Percentiles rank a stretch among this genome's conserved stretches.
These are phyloP conservation scores for Rhinoptilus africanus DNA, from an alignment of 2,113 vertebrate genomes.

Conservation along the genomic window DNA sequence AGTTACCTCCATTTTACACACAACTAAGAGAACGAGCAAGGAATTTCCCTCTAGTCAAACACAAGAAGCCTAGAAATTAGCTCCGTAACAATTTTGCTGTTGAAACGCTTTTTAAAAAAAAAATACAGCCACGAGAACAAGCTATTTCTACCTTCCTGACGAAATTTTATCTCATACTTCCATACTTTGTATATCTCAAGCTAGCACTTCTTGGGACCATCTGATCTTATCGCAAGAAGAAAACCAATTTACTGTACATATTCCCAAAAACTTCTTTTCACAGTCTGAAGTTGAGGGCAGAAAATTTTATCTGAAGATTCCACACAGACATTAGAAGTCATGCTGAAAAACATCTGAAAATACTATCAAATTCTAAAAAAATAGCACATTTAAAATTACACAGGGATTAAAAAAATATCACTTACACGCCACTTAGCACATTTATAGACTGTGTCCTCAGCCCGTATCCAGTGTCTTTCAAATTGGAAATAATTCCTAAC, in stretches of 20 bases:
- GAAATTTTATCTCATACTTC: not conserved
- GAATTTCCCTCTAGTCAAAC: not conserved
- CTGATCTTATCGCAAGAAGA: not conserved
- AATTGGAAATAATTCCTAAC: slow-evolving; percentile 82
- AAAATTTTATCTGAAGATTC: not conserved
- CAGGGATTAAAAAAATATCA: slow-evolving; percentile 25
- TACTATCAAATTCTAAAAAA: not conserved
- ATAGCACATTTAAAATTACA: not conserved
- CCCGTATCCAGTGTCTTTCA: slow-evolving; percentile 84
- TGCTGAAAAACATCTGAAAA: not conserved
- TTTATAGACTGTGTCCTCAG: slow-evolving; percentile 85
- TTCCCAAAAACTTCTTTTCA: not conserved
- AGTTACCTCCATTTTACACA: not conserved
- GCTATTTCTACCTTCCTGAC: not conserved
- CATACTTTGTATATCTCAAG: not conserved
- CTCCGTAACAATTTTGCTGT: not conserved
- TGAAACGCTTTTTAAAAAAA: not conserved
- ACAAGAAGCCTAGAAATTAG: not conserved
- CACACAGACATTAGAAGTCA: not conserved
- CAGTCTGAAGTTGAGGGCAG: not conserved
- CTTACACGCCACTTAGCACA: slow-evolving; percentile 91
- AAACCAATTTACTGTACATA: not conserved
- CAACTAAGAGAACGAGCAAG: not conserved
- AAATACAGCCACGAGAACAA: not conserved
- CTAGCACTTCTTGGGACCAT: not conserved